Evolutionary conservation across 2,888 invertebrate genomes (phyloP).

Genomic region (Uloborus plumipes): DNA sequence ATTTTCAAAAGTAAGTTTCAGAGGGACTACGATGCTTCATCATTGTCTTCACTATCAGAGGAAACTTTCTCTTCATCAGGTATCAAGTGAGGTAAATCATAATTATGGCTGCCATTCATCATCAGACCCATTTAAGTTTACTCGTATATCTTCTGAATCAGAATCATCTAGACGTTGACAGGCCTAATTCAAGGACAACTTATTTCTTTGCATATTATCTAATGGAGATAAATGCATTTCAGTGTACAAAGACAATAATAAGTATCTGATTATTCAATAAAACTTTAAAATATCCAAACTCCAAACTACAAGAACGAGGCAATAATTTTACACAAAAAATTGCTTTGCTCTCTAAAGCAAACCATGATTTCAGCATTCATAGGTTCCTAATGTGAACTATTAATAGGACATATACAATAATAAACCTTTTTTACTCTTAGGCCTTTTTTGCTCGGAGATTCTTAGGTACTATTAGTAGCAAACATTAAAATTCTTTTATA

Average conservation of each 20-base stretch:
- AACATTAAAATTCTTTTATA: not conserved
- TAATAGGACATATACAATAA: not conserved
- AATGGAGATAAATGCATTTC: not conserved
- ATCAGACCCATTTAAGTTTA: not conserved
- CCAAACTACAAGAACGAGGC: no score
- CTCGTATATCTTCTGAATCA: no score
- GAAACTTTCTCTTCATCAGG: not conserved
- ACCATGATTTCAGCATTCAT: not conserved
- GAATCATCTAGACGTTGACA: not conserved
- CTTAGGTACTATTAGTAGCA: not conserved
- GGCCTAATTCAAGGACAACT: slow-evolving; percentile 4
- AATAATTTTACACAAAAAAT: no score
- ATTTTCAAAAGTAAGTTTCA: no score
- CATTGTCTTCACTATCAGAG: not conserved
- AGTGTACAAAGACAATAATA: not conserved
- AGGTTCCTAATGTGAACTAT: not conserved
- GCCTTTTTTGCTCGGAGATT: no score
- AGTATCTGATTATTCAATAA: no score
- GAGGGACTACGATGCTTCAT: no score
- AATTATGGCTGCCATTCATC: slow-evolving; percentile 2
- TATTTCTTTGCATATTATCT: not conserved
- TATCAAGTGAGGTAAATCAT: slow-evolving; percentile 1
- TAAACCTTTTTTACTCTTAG: not conserved
- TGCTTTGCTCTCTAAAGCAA: not conserved
- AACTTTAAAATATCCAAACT: no score